Evolutionary conservation across 2,113 vertebrate genomes (phyloP).

Genomic region (Corydoras maculifer): DNA sequence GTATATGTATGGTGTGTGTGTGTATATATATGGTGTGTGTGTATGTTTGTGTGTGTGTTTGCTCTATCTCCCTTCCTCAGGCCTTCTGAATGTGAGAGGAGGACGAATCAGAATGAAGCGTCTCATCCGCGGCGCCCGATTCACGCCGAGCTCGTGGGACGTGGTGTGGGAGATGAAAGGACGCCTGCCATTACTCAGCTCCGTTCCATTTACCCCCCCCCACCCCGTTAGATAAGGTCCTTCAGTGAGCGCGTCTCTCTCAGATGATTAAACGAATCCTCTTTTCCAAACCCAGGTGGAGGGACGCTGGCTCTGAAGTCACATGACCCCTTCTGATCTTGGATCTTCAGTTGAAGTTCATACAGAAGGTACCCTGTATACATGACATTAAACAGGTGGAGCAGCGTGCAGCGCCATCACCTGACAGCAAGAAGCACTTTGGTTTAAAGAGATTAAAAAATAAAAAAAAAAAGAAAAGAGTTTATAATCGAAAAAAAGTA

Average conservation of each 20-base stretch:
- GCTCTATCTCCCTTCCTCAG: background rate
- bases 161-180: constrained; percentile 19
- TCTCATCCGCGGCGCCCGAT: constrained; percentile 6
- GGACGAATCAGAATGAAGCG: constrained; percentile 6
- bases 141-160: background rate
- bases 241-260: background rate
- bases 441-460: too few species aligned
- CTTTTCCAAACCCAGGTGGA: too few species aligned
- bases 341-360: too few species aligned
- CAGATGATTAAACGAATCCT: too few species aligned
- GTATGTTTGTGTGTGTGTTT: constrained; percentile 1
- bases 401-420: too few species aligned
- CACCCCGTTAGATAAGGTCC: background rate
- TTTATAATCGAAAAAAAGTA: too few species aligned
- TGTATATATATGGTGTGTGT: background rate
- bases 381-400: too few species aligned
- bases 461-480: too few species aligned
- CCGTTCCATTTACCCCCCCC: constrained; percentile 2
- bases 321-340: too few species aligned
- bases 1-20: background rate
- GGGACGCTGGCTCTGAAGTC: too few species aligned
- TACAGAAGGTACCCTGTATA: too few species aligned
- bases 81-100: background rate
- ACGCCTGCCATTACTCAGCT: background rate
- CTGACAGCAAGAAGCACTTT: too few species aligned